Evolutionary conservation across 2,888 invertebrate species (phyloP).

Genomic region (Mythimna loreyi): DNA sequence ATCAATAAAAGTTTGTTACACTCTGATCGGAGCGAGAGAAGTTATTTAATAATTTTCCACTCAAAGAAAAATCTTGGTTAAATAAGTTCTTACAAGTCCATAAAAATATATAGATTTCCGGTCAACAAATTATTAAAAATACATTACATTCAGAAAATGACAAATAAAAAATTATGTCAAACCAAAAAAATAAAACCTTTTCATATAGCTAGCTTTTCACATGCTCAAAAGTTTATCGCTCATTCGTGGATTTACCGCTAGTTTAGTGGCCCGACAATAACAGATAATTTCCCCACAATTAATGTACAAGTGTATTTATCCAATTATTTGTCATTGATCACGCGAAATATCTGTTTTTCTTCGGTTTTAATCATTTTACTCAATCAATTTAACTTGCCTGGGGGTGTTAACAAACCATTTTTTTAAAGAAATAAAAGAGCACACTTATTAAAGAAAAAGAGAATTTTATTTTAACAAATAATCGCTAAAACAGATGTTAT

Average conservation of each 20-base stretch:
- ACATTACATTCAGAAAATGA: no score
- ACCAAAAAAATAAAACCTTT: no score
- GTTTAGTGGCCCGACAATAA: slow-evolving; percentile 19
- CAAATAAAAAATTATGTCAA: no score
- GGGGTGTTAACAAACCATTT: slow-evolving; percentile 34
- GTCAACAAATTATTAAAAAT: no score
- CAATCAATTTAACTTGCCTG: slow-evolving; percentile 46
- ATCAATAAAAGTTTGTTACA: no score
- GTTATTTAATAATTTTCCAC: no score
- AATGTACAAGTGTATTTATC: slow-evolving; percentile 49
- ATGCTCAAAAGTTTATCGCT: background rate
- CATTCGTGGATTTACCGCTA: background rate
- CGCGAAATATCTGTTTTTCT: slow-evolving; percentile 47
- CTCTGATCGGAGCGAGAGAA: no score
- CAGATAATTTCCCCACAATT: slow-evolving; percentile 42
- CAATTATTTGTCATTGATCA: slow-evolving; percentile 64
- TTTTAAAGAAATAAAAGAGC: slow-evolving; percentile 29
- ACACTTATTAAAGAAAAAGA: background rate
- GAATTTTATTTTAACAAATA: slow-evolving; percentile 23
- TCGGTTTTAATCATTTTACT: slow-evolving; percentile 27
- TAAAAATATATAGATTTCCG: no score
- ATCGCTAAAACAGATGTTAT: slow-evolving; percentile 7
- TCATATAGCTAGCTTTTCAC: background rate
- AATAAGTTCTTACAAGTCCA: no score
- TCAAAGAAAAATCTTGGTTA: no score